Evolutionary conservation across 2,888 invertebrate species (phyloP).

Genomic region (Clivina fossor): DNA sequence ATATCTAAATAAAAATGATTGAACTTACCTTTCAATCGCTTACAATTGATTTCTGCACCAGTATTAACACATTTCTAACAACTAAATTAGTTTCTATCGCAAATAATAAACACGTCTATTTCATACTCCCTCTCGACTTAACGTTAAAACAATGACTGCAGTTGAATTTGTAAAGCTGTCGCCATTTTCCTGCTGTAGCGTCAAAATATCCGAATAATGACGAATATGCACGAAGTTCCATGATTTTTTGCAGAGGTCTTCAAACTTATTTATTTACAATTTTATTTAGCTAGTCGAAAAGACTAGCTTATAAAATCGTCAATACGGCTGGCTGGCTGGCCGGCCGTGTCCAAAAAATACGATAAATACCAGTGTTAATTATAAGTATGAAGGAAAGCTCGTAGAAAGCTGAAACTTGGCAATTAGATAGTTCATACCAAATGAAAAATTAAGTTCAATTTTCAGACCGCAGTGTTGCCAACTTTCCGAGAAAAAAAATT

Average conservation of each 20-base stretch:
- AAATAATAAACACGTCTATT: slow-evolving; percentile 12
- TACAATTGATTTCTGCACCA: slow-evolving; percentile 17
- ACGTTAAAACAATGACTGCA: slow-evolving; percentile 32
- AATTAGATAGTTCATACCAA: too few species aligned
- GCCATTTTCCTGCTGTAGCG: slow-evolving; percentile 31
- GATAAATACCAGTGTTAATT: too few species aligned
- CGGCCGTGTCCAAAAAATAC: too few species aligned
- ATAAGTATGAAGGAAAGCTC: too few species aligned
- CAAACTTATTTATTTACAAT: too few species aligned
- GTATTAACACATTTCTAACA: slow-evolving; percentile 12
- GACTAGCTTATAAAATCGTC: too few species aligned
- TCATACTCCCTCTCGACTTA: slow-evolving; percentile 16
- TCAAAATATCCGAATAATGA: slow-evolving; percentile 25
- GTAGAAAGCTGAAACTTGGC: too few species aligned
- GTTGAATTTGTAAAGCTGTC: slow-evolving; percentile 26
- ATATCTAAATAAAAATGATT: slow-evolving; percentile 19
- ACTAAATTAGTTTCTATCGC: slow-evolving; percentile 12
- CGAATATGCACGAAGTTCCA: slow-evolving; percentile 9
- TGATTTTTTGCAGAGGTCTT: slow-evolving; percentile 6
- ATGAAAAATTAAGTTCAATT: too few species aligned
- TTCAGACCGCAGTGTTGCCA: too few species aligned
- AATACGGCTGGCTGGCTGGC: too few species aligned
- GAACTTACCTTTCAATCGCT: slow-evolving; percentile 19
- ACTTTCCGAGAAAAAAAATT: too few species aligned
- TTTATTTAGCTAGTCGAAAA: too few species aligned